phyloP scores from a whole-genome alignment of 2,113 vertebrate genomes.

The Lepus europaeus region DNA sequence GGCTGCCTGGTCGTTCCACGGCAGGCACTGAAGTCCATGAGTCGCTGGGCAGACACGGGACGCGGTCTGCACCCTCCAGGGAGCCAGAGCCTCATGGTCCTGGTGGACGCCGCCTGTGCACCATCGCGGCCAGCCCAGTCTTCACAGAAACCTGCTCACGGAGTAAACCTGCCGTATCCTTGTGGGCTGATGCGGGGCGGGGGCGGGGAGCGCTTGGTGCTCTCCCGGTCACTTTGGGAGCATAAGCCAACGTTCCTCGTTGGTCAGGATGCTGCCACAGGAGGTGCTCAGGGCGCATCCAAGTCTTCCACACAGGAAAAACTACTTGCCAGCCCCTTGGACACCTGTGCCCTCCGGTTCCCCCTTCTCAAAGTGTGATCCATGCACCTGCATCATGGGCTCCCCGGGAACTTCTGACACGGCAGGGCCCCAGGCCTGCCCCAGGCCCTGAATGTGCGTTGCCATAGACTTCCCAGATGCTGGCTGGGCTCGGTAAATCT shows the following conservation, averaged over 20 bases:
- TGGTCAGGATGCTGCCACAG: rapidly evolving
- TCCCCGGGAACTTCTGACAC: rapidly evolving
- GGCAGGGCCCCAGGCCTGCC: no score
- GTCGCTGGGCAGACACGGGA: rapidly evolving
- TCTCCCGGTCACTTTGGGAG: rapidly evolving
- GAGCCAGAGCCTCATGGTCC: no score
- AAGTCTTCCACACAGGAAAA: not conserved
- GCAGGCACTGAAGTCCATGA: rapidly evolving
- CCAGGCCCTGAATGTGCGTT: rapidly evolving
- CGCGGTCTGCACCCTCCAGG: no score
- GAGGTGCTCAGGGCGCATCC: rapidly evolving
- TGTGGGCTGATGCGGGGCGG: no score
- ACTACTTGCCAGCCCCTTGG: not conserved
- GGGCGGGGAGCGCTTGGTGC: rapidly evolving
- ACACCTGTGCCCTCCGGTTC: rapidly evolving
- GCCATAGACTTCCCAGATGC: rapidly evolving
- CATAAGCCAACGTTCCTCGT: rapidly evolving
- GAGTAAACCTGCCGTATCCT: not conserved
- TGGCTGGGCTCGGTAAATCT: rapidly evolving
- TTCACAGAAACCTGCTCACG: rapidly evolving
- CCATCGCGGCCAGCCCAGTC: not conserved
- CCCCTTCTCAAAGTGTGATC: rapidly evolving
- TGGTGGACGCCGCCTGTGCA: not conserved
- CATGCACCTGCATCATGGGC: rapidly evolving
- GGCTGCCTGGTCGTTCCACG: rapidly evolving